phyloP scores from a whole-genome alignment of 2,113 vertebrate species.

The Acanthochromis polyacanthus region DNA sequence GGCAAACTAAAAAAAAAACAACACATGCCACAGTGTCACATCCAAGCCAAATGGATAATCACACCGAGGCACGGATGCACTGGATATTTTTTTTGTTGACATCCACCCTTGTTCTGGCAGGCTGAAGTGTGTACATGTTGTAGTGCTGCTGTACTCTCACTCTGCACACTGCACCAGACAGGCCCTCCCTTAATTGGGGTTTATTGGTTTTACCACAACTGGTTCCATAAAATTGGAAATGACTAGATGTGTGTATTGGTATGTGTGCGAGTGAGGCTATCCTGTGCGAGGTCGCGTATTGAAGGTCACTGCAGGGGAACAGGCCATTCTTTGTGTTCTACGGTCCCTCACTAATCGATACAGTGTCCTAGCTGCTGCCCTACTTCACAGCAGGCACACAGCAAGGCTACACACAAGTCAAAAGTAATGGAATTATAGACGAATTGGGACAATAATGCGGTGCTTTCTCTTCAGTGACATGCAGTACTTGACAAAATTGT shows the following conservation, averaged over 20 bases:
- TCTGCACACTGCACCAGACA: neutral
- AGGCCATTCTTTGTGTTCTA: slow-evolving; percentile 34
- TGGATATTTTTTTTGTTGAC: neutral
- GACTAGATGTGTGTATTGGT: neutral
- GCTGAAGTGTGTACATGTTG: neutral
- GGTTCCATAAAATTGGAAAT: slow-evolving; percentile 36
- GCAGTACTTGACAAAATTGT: neutral
- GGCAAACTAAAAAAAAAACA: neutral
- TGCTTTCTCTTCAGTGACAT: neutral
- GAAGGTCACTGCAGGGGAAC: slow-evolving; percentile 67
- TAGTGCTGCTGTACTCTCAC: neutral
- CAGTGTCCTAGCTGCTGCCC: slow-evolving; percentile 67
- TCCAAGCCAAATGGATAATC: neutral
- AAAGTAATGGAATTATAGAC: slow-evolving; percentile 18
- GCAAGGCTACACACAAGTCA: slow-evolving; percentile 2
- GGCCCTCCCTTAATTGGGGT: slow-evolving; percentile 16
- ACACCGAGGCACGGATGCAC: neutral
- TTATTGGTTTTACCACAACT: slow-evolving; percentile 27
- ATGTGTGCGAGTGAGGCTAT: neutral
- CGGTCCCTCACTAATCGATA: slow-evolving; percentile 70
- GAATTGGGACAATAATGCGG: slow-evolving; percentile 1
- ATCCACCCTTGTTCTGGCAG: neutral
- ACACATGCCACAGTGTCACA: neutral
- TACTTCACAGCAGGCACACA: slow-evolving; percentile 55
- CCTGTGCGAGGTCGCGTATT: slow-evolving; percentile 28